phyloP scores from a whole-genome alignment of 2,797 vertebrate species.

The Schizopygopsis malacanthus region DNA sequence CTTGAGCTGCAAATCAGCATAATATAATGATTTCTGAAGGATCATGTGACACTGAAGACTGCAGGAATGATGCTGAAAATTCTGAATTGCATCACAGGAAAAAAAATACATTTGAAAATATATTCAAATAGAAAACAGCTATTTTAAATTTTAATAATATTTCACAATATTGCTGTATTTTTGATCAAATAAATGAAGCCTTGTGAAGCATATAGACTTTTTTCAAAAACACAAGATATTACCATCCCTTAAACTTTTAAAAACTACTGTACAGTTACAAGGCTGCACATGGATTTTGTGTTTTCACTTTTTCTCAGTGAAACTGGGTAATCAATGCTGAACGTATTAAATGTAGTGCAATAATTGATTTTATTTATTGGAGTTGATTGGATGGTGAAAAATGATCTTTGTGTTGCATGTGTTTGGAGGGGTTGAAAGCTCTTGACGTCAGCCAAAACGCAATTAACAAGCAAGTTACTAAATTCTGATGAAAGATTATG shows the following conservation, averaged over 20 bases:
- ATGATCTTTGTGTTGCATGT: neutral
- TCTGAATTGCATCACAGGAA: neutral
- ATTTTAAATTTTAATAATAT: neutral
- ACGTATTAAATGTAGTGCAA: neutral
- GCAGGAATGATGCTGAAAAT: neutral
- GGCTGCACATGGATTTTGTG: neutral
- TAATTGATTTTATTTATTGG: neutral
- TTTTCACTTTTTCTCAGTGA: neutral
- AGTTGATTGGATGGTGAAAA: slow-evolving; percentile 18
- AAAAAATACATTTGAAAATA: too few relatives aligned
- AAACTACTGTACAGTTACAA: neutral
- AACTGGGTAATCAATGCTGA: neutral
- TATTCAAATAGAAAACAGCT: neutral
- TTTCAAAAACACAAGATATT: neutral
- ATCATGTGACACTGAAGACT: neutral
- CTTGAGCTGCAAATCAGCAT: neutral
- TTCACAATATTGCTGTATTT: neutral
- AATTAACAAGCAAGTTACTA: neutral
- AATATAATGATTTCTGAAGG: neutral
- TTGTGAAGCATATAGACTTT: neutral
- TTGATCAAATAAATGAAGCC: neutral
- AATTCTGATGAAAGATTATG: neutral
- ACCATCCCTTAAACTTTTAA: neutral
- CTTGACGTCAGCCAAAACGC: neutral
- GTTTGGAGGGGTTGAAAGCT: neutral